Percentiles rank a stretch among this genome's conserved stretches.
Evolutionary conservation across 2,113 vertebrate species (phyloP).

Genomic region (Mystacornis crossleyi): DNA sequence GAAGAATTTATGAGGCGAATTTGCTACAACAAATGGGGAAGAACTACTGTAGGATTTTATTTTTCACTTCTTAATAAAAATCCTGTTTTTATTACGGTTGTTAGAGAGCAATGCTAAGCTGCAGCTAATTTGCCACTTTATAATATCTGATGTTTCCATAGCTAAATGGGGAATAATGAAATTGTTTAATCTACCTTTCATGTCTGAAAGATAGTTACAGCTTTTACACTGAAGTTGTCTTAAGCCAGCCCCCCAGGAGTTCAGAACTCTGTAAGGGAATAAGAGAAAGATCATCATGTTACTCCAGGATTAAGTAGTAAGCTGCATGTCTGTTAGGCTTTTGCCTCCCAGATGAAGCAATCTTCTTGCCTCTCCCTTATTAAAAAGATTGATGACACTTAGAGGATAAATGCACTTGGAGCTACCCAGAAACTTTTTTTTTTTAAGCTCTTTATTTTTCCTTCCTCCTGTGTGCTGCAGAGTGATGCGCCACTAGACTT

Average conservation of each 20-base stretch:
- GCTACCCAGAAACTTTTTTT: neutral
- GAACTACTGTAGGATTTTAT: neutral
- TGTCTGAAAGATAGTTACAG: neutral
- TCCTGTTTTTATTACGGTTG: neutral
- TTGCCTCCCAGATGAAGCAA: neutral
- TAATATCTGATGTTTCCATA: neutral
- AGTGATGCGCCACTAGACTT: conserved; percentile 96
- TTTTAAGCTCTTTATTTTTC: neutral
- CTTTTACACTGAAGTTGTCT: neutral
- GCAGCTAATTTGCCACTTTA: neutral
- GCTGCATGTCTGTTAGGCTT: neutral
- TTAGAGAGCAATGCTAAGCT: neutral
- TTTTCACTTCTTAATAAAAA: neutral
- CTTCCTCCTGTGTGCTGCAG: conserved; percentile 65
- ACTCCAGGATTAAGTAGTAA: neutral
- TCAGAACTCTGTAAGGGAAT: neutral
- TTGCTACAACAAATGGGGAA: neutral
- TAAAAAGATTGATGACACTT: neutral
- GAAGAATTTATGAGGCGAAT: neutral
- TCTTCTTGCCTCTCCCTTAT: neutral
- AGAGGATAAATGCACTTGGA: neutral
- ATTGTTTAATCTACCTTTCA: neutral
- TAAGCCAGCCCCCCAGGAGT: neutral
- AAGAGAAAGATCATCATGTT: neutral
- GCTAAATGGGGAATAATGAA: neutral